Conservation (phyloP, 1,140 invertebrate genomes). For the Reticulitermes speratus region DNA sequence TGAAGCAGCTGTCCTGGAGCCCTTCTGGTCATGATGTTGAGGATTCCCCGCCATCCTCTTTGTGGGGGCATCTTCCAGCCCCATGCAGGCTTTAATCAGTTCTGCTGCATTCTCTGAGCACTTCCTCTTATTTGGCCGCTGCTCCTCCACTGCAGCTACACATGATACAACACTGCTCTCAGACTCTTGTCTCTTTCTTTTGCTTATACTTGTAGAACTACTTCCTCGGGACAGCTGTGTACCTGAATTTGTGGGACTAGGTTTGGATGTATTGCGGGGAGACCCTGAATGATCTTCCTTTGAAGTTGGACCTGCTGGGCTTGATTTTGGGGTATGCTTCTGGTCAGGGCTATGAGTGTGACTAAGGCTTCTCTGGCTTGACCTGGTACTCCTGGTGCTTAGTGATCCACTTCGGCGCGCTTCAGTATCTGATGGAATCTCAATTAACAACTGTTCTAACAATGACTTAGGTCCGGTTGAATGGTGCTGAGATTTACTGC, state of each 20-base stretch:
- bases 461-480: constrained; percentile 49
- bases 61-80: constrained; percentile 53
- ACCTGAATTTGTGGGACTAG: background rate
- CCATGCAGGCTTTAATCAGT: constrained; percentile 67
- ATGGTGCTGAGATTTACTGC: background rate
- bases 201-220: constrained; percentile 41
- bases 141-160: constrained; percentile 38
- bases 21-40: background rate
- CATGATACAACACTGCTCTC: constrained; percentile 55
- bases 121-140: constrained; percentile 58
- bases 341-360: constrained; percentile 7
- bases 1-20: background rate
- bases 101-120: constrained; percentile 66
- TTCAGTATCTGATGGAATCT: constrained; percentile 63
- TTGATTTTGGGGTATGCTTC: constrained; percentile 10
- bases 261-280: constrained; percentile 40
- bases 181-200: constrained; percentile 73
- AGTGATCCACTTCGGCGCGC: constrained; percentile 34
- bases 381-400: constrained; percentile 41
- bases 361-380: constrained; percentile 31
- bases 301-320: background rate
- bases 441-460: constrained; percentile 72
- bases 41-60: constrained; percentile 5
- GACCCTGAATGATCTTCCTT: constrained; percentile 48
- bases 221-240: background rate